These are phyloP conservation scores for Apamea monoglypha DNA, from an alignment of 2,888 invertebrate species.

Conservation along the genomic window DNA sequence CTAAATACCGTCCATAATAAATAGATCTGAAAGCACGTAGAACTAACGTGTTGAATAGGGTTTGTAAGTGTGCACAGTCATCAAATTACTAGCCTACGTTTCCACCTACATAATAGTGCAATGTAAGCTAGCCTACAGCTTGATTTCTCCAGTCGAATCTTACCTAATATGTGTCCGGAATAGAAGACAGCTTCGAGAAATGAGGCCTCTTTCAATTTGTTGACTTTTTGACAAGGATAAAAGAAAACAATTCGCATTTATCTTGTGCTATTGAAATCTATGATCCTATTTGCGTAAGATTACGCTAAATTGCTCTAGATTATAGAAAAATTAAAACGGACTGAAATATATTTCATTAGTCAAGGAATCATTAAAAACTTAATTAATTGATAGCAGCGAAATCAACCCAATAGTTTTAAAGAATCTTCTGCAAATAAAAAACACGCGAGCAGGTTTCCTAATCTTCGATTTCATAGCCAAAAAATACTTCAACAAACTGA, in stretches of 20 bases:
- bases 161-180: slow-evolving; percentile 25
- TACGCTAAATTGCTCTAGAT: background rate
- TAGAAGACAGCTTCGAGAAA: slow-evolving; percentile 3
- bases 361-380: background rate
- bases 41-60: slow-evolving; percentile 9
- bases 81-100: slow-evolving; percentile 15
- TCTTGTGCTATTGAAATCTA: background rate
- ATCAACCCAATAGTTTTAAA: background rate
- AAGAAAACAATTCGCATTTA: background rate
- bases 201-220: background rate
- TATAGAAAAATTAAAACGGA: background rate
- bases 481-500: slow-evolving; percentile 25
- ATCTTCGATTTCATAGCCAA: slow-evolving; percentile 22
- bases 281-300: background rate
- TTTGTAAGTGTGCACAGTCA: slow-evolving; percentile 27
- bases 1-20: background rate
- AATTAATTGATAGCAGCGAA: background rate
- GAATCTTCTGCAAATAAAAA: background rate
- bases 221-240: background rate
- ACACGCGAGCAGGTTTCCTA: background rate
- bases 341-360: background rate
- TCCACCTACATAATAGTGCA: slow-evolving; percentile 21
- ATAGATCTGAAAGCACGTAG: slow-evolving; percentile 8
- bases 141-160: slow-evolving; percentile 20
- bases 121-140: slow-evolving; percentile 6